Conservation (phyloP, 2,797 vertebrate species). For the Clarias platycephalus region DNA sequence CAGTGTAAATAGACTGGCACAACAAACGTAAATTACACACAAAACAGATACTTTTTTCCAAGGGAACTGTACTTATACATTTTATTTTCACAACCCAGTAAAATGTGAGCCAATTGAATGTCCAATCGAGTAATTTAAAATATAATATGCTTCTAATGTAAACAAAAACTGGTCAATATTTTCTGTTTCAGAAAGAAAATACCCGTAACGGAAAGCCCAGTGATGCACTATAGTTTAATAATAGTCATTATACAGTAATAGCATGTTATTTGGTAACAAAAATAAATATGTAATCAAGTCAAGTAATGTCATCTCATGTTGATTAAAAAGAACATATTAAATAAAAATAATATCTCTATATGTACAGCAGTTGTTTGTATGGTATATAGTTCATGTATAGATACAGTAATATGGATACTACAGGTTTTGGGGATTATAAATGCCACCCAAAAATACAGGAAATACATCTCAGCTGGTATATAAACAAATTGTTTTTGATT, state of each 20-base stretch:
- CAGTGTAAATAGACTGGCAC: constrained; percentile 72
- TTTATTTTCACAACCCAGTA: constrained; percentile 62
- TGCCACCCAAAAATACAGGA: not conserved
- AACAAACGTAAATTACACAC: constrained; percentile 64
- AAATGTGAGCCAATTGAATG: constrained; percentile 53
- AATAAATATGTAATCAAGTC: not conserved
- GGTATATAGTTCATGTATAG: not conserved
- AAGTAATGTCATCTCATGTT: not conserved
- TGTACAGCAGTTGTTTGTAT: not conserved
- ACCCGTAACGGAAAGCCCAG: not conserved
- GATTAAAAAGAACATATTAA: not conserved
- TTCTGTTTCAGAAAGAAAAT: not conserved
- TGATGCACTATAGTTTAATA: not conserved
- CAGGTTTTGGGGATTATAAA: not conserved
- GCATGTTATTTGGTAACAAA: not conserved
- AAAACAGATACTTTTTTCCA: constrained; percentile 66
- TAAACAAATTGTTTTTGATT: not conserved
- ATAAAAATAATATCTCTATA: not conserved
- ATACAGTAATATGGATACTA: not conserved
- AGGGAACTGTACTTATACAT: constrained; percentile 63
- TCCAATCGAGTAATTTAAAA: constrained; percentile 9
- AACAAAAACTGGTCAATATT: not conserved
- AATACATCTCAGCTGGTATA: not conserved
- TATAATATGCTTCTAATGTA: constrained; percentile 3
- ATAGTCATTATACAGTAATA: not conserved